phyloP scores from a whole-genome alignment of 2,113 vertebrate genomes.

The Microtus pennsylvanicus region DNA sequence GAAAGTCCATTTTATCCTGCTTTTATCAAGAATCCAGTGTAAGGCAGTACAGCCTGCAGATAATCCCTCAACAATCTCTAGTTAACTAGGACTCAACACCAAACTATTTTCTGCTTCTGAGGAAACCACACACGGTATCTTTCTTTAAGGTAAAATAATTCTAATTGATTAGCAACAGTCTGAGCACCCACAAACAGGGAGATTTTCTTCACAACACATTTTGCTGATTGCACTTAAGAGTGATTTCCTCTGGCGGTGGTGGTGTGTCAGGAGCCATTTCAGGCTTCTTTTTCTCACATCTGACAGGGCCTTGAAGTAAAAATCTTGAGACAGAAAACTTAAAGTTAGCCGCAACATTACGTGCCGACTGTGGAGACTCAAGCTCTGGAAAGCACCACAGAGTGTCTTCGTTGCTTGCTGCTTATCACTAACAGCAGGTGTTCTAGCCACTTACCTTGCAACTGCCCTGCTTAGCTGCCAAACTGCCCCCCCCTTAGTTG shows the following conservation, averaged over 20 bases:
- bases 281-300: too few relatives aligned
- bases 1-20: not conserved
- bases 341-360: too few relatives aligned
- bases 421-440: too few relatives aligned
- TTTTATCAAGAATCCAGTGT: slow-evolving; percentile 22
- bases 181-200: not conserved
- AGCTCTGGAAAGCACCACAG: too few relatives aligned
- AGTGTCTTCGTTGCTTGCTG: too few relatives aligned
- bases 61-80: slow-evolving; percentile 8
- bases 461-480: too few relatives aligned
- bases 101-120: not conserved
- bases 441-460: too few relatives aligned
- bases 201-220: not conserved
- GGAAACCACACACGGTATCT: not conserved
- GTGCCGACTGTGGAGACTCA: too few relatives aligned
- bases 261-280: not conserved
- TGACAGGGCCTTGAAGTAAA: too few relatives aligned
- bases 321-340: too few relatives aligned
- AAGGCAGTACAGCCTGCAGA: not conserved
- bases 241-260: not conserved
- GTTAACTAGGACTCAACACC: slow-evolving; percentile 12
- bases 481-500: too few relatives aligned
- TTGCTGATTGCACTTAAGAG: not conserved
- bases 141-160: not conserved
- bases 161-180: not conserved